Conservation (phyloP, 2,113 vertebrate genomes). For the Neopipo cinnamomea region DNA sequence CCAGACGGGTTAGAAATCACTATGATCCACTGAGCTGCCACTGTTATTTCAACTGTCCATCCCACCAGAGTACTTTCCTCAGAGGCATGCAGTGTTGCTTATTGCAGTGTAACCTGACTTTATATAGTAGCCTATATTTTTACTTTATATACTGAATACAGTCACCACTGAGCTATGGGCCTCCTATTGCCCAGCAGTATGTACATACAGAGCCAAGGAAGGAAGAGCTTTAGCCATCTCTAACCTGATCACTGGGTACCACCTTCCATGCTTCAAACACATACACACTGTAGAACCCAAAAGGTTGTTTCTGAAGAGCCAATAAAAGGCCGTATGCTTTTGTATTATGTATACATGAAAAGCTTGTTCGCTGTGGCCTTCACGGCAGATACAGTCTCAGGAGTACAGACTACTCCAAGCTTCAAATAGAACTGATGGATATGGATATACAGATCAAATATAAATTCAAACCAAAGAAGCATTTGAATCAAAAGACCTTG, state of each 20-base stretch:
- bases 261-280: neutral
- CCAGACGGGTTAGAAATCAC: neutral
- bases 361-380: neutral
- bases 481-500: neutral
- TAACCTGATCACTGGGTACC: neutral
- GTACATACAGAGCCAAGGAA: neutral
- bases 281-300: neutral
- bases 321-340: neutral
- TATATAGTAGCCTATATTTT: neutral
- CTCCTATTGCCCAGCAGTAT: neutral
- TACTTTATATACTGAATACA: neutral
- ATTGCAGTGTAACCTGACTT: neutral
- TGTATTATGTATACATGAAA: neutral
- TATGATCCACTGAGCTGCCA: neutral
- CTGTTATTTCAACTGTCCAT: neutral
- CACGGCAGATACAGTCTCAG: neutral
- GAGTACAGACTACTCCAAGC: neutral
- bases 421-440: neutral
- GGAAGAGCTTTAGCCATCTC: neutral
- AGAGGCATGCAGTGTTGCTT: neutral
- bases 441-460: neutral
- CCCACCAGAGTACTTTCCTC: neutral
- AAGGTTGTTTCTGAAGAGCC: neutral
- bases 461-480: neutral
- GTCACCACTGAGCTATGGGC: neutral